Evolutionary conservation across 1,140 invertebrate genomes (phyloP).

Genomic region (Ceratina calcarata): DNA sequence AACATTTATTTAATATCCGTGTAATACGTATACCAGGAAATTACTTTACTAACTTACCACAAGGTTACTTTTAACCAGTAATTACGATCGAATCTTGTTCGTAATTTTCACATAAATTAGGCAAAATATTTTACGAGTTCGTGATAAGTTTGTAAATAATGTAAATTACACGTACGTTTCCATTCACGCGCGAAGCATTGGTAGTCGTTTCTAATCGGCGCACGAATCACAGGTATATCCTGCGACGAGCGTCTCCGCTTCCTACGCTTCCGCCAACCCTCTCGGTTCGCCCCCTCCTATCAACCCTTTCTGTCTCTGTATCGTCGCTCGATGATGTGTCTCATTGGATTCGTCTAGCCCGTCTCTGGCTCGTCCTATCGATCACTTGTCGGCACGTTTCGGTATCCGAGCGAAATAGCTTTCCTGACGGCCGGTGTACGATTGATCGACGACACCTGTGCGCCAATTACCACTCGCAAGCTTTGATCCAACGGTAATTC

Average conservation of each 20-base stretch:
- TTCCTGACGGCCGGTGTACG: slow-evolving; percentile 64
- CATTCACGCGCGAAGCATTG: background rate
- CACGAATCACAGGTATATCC: slow-evolving; percentile 28
- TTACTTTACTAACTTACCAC: background rate
- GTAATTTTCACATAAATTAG: background rate
- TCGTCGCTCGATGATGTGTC: slow-evolving; percentile 32
- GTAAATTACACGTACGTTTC: too few relatives aligned
- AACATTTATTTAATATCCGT: too few relatives aligned
- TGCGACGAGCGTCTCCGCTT: slow-evolving; percentile 29
- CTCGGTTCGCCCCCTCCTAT: background rate
- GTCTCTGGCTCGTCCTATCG: slow-evolving; percentile 67
- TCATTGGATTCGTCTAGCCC: slow-evolving; percentile 49
- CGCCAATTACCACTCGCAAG: slow-evolving; percentile 69
- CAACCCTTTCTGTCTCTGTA: slow-evolving; percentile 28
- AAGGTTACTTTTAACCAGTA: background rate
- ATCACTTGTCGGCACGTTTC: slow-evolving; percentile 64
- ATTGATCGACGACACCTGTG: slow-evolving; percentile 71
- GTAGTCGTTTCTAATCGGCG: slow-evolving; percentile 12
- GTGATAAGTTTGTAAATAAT: too few relatives aligned
- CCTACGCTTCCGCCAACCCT: slow-evolving; percentile 40
- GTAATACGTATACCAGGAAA: background rate
- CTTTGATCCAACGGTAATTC: slow-evolving; percentile 72
- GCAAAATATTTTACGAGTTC: too few relatives aligned
- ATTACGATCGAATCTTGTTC: background rate
- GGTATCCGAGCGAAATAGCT: slow-evolving; percentile 69